phyloP scores from a whole-genome alignment of 1,140 invertebrate species.

The Hestina assimilis region DNA sequence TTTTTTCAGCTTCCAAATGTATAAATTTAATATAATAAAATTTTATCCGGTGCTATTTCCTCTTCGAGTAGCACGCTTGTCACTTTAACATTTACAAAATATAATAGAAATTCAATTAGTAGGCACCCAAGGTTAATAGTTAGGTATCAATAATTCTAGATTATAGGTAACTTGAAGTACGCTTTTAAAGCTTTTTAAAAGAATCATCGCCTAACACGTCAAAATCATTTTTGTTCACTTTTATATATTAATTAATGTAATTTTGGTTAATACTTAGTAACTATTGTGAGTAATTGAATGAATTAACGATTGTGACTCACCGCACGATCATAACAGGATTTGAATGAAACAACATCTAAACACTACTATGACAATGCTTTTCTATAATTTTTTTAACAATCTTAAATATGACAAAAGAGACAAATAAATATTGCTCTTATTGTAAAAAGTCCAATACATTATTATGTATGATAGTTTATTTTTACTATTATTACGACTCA shows the following conservation, averaged over 20 bases:
- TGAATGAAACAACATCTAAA: no score
- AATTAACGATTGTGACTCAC: no score
- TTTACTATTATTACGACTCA: background rate
- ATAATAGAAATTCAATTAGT: constrained; percentile 11
- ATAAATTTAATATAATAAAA: constrained; percentile 14
- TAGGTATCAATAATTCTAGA: constrained; percentile 2
- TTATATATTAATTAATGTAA: background rate
- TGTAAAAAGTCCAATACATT: no score
- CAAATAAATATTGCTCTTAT: constrained; percentile 23
- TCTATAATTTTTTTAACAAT: no score
- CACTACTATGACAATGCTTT: no score
- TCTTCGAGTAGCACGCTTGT: constrained; percentile 19
- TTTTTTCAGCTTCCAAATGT: constrained; percentile 7
- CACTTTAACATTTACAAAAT: constrained; percentile 21
- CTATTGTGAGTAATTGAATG: no score
- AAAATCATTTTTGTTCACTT: background rate
- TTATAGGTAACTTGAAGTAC: background rate
- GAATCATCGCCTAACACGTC: background rate
- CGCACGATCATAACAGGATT: no score
- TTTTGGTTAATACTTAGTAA: background rate
- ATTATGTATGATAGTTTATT: no score
- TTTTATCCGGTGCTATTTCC: constrained; percentile 22
- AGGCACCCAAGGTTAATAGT: constrained; percentile 13
- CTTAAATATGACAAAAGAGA: no score
- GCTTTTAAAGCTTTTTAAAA: constrained; percentile 3